A percentile compares a stretch with the other conserved stretches of the same genome.
These are phyloP conservation scores for Mesorhabditis belari DNA, from an alignment of 2,888 invertebrate species.

Conservation along the genomic window DNA sequence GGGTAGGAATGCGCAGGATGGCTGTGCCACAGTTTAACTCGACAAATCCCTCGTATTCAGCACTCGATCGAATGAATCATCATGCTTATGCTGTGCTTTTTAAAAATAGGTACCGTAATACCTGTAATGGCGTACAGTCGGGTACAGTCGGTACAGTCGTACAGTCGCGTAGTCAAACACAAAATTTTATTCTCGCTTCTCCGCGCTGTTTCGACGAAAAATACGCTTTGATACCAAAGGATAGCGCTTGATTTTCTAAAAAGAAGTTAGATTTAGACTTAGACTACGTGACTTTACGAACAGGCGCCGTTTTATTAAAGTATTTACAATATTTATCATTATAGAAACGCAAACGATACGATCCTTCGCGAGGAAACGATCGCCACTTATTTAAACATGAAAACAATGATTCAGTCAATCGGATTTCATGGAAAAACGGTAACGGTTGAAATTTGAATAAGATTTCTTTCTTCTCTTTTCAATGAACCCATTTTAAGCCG, in stretches of 20 bases:
- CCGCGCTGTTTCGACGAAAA: too few relatives aligned
- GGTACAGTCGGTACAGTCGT: too few relatives aligned
- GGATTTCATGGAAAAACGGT: constrained; percentile 4
- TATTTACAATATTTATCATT: too few relatives aligned
- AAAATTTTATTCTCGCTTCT: too few relatives aligned
- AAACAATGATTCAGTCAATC: constrained; percentile 29
- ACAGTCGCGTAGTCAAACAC: too few relatives aligned
- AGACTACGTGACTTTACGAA: too few relatives aligned
- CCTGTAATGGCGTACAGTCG: neutral
- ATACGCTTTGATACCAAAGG: too few relatives aligned
- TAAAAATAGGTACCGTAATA: constrained; percentile 5
- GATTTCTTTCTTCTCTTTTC: too few relatives aligned
- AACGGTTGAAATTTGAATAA: neutral
- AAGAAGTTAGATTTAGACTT: too few relatives aligned
- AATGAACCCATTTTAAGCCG: too few relatives aligned
- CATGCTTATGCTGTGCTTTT: constrained; percentile 30
- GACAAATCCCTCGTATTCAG: constrained; percentile 37
- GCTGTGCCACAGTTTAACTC: constrained; percentile 30
- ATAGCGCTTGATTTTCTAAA: too few relatives aligned
- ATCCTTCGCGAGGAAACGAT: constrained; percentile 29
- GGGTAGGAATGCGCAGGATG: constrained; percentile 14
- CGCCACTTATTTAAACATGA: constrained; percentile 23
- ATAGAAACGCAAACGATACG: constrained; percentile 22
- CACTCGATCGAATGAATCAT: constrained; percentile 16
- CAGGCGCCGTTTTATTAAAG: too few relatives aligned